These are phyloP conservation scores for Todus mexicanus DNA, from an alignment of 2,797 vertebrate genomes.

Conservation along the genomic window DNA sequence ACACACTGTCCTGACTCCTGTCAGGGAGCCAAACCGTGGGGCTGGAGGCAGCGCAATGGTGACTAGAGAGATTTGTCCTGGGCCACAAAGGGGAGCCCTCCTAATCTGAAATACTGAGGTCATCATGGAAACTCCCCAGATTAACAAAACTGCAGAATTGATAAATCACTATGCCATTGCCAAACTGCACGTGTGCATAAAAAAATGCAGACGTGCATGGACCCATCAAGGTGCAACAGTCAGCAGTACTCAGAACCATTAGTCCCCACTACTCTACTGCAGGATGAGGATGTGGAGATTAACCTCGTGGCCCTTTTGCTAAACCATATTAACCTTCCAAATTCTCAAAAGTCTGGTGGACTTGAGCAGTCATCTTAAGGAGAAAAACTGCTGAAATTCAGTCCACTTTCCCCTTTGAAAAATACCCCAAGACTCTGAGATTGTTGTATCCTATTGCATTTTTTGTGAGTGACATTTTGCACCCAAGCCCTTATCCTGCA, in stretches of 20 bases:
- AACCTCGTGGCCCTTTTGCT: background rate
- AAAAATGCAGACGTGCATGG: background rate
- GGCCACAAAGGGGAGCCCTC: background rate
- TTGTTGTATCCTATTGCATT: background rate
- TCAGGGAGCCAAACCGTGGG: accelerated
- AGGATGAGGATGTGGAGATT: background rate
- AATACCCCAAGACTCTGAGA: background rate
- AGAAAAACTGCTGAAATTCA: background rate
- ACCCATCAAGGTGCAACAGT: background rate
- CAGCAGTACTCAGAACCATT: background rate
- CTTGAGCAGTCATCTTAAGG: background rate
- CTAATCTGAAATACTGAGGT: background rate
- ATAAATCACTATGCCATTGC: background rate
- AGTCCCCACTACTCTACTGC: background rate
- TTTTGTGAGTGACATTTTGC: background rate
- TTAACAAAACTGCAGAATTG: background rate
- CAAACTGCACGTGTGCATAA: background rate
- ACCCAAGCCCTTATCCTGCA: background rate
- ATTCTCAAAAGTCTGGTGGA: background rate
- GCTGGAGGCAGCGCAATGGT: background rate
- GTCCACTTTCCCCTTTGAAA: background rate
- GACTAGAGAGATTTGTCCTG: background rate
- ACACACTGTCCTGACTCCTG: accelerated
- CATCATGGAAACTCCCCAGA: background rate
- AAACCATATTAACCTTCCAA: background rate